A percentile compares a stretch with the other conserved stretches of the same genome.
These are phyloP conservation scores for Limnodromus scolopaceus DNA, from an alignment of 2,797 vertebrate species.

Conservation along the genomic window DNA sequence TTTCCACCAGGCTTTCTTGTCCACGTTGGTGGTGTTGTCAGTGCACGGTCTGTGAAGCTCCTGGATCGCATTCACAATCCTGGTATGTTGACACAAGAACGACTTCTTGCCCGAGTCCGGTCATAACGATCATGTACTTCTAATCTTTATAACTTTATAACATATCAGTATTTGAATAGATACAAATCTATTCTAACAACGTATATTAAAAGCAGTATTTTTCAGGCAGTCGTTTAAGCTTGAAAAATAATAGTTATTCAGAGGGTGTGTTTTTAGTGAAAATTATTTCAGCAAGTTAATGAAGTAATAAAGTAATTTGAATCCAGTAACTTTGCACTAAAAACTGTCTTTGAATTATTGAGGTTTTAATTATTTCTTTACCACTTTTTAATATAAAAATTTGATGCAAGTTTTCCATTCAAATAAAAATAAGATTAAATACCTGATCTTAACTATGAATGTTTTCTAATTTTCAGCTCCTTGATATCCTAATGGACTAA, in stretches of 20 bases:
- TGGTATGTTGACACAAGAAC: constrained; percentile 80
- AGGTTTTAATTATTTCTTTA: constrained; percentile 13
- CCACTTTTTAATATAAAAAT: background rate
- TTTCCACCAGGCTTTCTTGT: constrained; percentile 94
- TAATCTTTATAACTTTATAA: background rate
- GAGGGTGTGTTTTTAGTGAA: background rate
- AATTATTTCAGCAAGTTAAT: background rate
- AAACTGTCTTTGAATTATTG: background rate
- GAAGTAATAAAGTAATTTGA: background rate
- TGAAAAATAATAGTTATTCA: background rate
- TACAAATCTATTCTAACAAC: background rate
- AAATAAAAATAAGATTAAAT: background rate
- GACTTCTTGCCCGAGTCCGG: background rate
- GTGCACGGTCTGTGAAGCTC: constrained; percentile 96
- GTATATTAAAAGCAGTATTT: fast-evolving
- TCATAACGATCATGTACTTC: background rate
- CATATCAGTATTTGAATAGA: background rate
- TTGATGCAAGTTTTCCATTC: background rate
- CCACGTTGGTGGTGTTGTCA: constrained; percentile 95
- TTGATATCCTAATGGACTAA: constrained; percentile 1
- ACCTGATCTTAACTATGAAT: background rate
- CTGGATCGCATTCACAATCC: constrained; percentile 99
- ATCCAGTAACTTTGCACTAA: background rate
- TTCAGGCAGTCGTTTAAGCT: background rate
- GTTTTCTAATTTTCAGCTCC: constrained; percentile 23